phyloP scores from a whole-genome alignment of 1,140 invertebrate genomes.

The Papilio xuthus region DNA sequence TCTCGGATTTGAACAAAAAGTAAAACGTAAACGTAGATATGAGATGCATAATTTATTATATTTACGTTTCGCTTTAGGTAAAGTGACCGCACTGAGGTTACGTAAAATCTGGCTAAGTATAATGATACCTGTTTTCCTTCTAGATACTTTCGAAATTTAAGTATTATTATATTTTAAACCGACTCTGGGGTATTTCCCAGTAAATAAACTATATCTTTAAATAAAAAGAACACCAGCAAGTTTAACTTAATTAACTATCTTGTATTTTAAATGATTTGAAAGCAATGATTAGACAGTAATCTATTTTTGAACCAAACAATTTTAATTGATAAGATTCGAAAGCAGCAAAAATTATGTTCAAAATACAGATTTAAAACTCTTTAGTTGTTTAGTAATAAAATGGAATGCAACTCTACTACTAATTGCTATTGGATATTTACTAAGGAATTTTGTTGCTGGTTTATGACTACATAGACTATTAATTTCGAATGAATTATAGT shows the following conservation, averaged over 20 bases:
- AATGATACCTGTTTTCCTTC: slow-evolving; percentile 32
- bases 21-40: background rate
- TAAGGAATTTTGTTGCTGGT: background rate
- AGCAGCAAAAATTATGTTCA: background rate
- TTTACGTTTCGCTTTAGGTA: slow-evolving; percentile 7
- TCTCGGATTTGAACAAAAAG: background rate
- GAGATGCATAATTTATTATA: background rate
- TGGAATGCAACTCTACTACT: background rate
- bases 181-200: background rate
- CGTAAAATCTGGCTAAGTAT: slow-evolving; percentile 30
- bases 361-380: too few relatives aligned
- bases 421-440: background rate
- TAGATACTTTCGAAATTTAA: slow-evolving; percentile 33
- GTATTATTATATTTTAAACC: background rate
- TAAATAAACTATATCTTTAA: too few relatives aligned
- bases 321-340: background rate
- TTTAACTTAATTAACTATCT: too few relatives aligned
- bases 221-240: too few relatives aligned
- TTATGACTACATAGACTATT: background rate
- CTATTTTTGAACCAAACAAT: too few relatives aligned
- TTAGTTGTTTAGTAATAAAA: background rate
- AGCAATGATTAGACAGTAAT: too few relatives aligned
- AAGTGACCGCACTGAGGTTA: slow-evolving; percentile 10
- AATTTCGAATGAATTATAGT: too few relatives aligned
- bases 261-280: too few relatives aligned